Percentiles rank a stretch among this genome's conserved stretches.
phyloP scores from a whole-genome alignment of 2,888 invertebrate species.

The Lasioglossum figueresi region DNA sequence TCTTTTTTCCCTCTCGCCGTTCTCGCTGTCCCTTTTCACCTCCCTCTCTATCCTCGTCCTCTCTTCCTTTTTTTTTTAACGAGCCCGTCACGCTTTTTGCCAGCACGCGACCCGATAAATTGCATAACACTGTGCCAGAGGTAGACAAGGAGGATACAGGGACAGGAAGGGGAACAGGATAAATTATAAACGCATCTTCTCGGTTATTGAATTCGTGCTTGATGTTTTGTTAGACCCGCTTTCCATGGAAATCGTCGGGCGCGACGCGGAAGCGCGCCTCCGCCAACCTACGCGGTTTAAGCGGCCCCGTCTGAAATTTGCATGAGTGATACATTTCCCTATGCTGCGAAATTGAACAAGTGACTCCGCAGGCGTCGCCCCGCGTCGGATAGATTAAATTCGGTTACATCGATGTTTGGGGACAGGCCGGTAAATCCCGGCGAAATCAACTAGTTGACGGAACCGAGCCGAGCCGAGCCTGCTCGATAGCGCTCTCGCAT shows the following conservation, averaged over 20 bases:
- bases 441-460: background rate
- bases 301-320: conserved; percentile 45
- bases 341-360: conserved; percentile 51
- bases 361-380: conserved; percentile 35
- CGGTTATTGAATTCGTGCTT: conserved; percentile 33
- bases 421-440: conserved; percentile 36
- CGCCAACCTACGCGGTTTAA: conserved; percentile 11
- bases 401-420: conserved; percentile 19
- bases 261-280: background rate
- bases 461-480: background rate
- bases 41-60: background rate
- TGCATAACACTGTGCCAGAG: background rate
- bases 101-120: conserved; percentile 36
- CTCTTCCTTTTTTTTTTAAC: conserved; percentile 5
- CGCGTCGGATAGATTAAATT: conserved; percentile 43
- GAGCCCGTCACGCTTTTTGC: conserved; percentile 24
- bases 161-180: background rate
- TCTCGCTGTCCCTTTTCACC: background rate
- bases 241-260: conserved; percentile 41
- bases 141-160: background rate
- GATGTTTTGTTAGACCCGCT: conserved; percentile 25
- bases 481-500: background rate
- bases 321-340: conserved; percentile 43
- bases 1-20: background rate
- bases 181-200: conserved; percentile 27